Percentiles rank a stretch among this genome's conserved stretches.
Evolutionary conservation across 1,140 invertebrate genomes (phyloP).

Genomic region (Penaeus vannamei): DNA sequence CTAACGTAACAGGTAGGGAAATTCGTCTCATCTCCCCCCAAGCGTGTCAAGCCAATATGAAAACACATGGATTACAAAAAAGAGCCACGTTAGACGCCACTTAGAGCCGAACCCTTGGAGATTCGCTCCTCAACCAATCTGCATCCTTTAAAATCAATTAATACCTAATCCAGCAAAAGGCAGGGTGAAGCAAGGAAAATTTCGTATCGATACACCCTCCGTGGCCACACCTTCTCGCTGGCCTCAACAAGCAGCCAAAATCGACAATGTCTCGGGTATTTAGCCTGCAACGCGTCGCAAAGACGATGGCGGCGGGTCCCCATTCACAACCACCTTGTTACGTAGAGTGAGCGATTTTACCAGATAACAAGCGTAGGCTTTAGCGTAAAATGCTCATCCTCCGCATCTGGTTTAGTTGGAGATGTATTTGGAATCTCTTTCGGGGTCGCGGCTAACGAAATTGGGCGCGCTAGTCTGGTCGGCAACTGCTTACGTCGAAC

Average conservation of each 20-base stretch:
- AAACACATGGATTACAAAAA: no score
- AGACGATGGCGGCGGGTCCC: constrained; percentile 22
- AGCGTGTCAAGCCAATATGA: no score
- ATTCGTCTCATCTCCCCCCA: no score
- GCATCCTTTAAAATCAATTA: constrained; percentile 20
- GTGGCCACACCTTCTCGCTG: constrained; percentile 46
- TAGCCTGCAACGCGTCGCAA: constrained; percentile 56
- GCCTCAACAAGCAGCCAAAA: constrained; percentile 54
- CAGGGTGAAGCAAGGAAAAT: constrained; percentile 1
- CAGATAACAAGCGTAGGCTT: constrained; percentile 65
- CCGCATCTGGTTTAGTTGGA: constrained; percentile 63
- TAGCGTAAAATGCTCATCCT: constrained; percentile 65
- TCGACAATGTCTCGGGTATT: constrained; percentile 57
- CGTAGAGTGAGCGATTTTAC: constrained; percentile 62
- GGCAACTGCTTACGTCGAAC: constrained; percentile 41
- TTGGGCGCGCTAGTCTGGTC: constrained; percentile 47
- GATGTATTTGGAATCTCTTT: constrained; percentile 65
- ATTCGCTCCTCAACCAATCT: no score
- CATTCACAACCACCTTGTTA: constrained; percentile 61
- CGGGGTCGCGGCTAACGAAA: constrained; percentile 48
- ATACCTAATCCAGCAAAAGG: constrained; percentile 35
- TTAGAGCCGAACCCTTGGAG: no score
- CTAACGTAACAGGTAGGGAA: no score
- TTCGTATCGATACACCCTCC: constrained; percentile 33
- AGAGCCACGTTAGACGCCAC: no score